phyloP scores from a whole-genome alignment of 2,888 invertebrate genomes.

The Sinopyrophorus schimmeli region DNA sequence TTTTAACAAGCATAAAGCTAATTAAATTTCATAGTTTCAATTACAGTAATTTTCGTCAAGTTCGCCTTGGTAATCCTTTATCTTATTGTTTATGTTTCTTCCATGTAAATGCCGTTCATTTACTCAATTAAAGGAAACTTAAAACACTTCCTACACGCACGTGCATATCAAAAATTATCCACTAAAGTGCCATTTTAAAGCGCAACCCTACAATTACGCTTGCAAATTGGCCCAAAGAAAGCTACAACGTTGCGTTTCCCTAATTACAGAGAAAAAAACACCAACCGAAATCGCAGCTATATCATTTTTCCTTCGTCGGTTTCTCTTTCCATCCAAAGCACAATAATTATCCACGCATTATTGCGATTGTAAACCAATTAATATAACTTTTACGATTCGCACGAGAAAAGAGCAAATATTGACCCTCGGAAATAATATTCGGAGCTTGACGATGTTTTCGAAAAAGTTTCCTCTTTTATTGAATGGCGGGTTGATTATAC shows the following conservation, averaged over 20 bases:
- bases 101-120: not conserved
- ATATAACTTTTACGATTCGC: too few relatives aligned
- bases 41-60: constrained; percentile 11
- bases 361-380: constrained; percentile 3
- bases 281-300: too few relatives aligned
- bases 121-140: constrained; percentile 1
- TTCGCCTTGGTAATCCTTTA: not conserved
- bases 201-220: not conserved
- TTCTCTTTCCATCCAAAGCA: too few relatives aligned
- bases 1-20: constrained; percentile 17
- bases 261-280: constrained; percentile 3
- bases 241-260: constrained; percentile 4
- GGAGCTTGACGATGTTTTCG: too few relatives aligned
- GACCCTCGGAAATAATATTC: too few relatives aligned
- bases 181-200: constrained; percentile 2
- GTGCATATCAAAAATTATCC: not conserved
- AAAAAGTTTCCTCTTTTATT: too few relatives aligned
- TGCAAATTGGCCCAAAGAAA: too few relatives aligned
- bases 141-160: constrained; percentile 1
- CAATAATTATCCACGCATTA: too few relatives aligned
- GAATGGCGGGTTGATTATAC: too few relatives aligned
- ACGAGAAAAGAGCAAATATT: constrained; percentile 5
- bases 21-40: constrained; percentile 9
- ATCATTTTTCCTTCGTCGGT: too few relatives aligned
- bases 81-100: not conserved